Evolutionary conservation across 2,113 vertebrate genomes (phyloP).

Genomic region (Sander vitreus): DNA sequence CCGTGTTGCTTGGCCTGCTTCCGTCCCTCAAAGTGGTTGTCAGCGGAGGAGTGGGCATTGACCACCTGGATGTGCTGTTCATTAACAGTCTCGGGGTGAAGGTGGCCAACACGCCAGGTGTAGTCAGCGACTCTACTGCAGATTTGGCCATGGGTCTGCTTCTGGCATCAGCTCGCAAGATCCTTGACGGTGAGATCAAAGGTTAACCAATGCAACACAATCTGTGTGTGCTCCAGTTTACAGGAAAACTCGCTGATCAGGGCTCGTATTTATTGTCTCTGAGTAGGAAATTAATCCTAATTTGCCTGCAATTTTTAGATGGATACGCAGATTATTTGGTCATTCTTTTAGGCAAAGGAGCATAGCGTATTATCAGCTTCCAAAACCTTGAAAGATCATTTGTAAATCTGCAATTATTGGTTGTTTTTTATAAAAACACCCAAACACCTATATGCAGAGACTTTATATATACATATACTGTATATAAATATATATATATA

Average conservation of each 20-base stretch:
- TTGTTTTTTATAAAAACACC: no score
- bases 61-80: conserved; percentile 84
- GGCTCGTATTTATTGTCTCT: not conserved
- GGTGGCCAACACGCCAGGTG: conserved; percentile 80
- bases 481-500: no score
- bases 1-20: conserved; percentile 44
- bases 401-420: not conserved
- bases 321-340: no score
- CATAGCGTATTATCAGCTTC: not conserved
- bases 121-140: conserved; percentile 80
- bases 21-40: conserved; percentile 81
- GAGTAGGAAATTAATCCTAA: not conserved
- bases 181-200: conserved; percentile 54
- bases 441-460: no score
- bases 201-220: not conserved
- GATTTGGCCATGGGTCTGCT: conserved; percentile 84
- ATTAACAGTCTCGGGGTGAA: conserved; percentile 80
- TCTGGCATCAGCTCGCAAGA: conserved; percentile 82
- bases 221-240: not conserved
- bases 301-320: not conserved
- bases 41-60: conserved; percentile 79
- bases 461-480: no score
- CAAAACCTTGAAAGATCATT: no score
- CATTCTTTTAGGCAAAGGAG: no score
- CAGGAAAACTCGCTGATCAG: not conserved